Conservation (phyloP, 2,888 invertebrate species). For the Penaeus monodon region DNA sequence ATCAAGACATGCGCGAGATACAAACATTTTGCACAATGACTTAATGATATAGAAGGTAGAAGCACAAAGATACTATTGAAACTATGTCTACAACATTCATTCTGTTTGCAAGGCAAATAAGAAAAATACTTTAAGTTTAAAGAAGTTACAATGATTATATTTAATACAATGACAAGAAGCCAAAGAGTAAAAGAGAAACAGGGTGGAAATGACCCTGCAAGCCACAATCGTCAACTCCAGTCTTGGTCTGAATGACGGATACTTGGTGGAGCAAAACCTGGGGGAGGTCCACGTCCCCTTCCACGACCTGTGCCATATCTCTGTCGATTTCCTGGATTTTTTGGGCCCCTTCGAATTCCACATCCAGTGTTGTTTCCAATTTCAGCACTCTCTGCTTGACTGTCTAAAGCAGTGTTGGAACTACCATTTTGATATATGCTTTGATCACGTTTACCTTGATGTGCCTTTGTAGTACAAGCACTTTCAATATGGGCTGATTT, state of each 20-base stretch:
- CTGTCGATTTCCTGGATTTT: slow-evolving; percentile 38
- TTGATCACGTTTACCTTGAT: slow-evolving; percentile 6
- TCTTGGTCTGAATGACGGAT: slow-evolving; percentile 46
- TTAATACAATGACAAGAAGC: slow-evolving; percentile 44
- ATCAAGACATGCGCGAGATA: slow-evolving; percentile 18
- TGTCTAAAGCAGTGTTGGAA: slow-evolving; percentile 18
- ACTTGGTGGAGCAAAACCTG: slow-evolving; percentile 42
- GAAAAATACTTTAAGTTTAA: slow-evolving; percentile 46
- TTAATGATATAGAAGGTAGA: slow-evolving; percentile 37
- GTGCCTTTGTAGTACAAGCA: slow-evolving; percentile 28
- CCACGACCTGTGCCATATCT: slow-evolving; percentile 42
- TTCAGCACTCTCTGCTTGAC: slow-evolving; percentile 15
- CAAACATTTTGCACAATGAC: slow-evolving; percentile 33
- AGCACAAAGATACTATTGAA: slow-evolving; percentile 38
- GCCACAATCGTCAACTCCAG: slow-evolving; percentile 63
- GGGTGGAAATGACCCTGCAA: slow-evolving; percentile 57
- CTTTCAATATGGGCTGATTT: slow-evolving; percentile 33
- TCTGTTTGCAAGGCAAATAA: slow-evolving; percentile 41
- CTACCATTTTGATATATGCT: slow-evolving; percentile 24
- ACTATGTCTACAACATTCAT: slow-evolving; percentile 40
- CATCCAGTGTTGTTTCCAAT: slow-evolving; percentile 26
- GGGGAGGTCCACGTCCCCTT: slow-evolving; percentile 50
- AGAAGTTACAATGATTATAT: slow-evolving; percentile 48
- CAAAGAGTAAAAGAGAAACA: slow-evolving; percentile 49
- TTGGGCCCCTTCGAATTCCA: slow-evolving; percentile 36